Conservation (phyloP, 1,140 invertebrate species). For the Drosophila sp. region DNA sequence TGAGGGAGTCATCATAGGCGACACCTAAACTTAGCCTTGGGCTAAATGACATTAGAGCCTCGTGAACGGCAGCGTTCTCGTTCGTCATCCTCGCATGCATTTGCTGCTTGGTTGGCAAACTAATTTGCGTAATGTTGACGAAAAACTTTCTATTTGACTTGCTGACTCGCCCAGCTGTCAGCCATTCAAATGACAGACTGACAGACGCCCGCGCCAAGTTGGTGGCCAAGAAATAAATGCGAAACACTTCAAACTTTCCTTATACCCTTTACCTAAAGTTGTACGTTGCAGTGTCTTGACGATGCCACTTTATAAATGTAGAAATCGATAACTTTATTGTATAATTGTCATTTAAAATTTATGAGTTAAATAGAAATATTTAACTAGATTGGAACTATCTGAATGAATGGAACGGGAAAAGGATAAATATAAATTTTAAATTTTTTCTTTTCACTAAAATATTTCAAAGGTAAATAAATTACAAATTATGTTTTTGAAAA, state of each 20-base stretch:
- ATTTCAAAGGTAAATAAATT: too few species aligned
- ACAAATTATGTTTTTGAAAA: too few species aligned
- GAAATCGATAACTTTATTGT: too few species aligned
- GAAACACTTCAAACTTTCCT: conserved; percentile 57
- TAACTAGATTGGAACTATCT: too few species aligned
- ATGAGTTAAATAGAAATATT: too few species aligned
- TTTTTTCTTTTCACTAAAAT: too few species aligned
- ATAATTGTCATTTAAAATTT: too few species aligned
- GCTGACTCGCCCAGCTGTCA: conserved; percentile 47
- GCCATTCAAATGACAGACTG: conserved; percentile 11
- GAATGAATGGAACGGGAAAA: too few species aligned
- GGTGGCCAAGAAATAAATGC: conserved; percentile 41
- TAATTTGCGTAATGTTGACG: conserved; percentile 81
- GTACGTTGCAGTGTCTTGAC: not conserved
- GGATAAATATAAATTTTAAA: too few species aligned
- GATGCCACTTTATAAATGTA: not conserved
- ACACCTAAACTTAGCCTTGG: conserved; percentile 26
- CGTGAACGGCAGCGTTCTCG: conserved; percentile 7
- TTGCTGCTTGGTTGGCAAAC: conserved; percentile 73
- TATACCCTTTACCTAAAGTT: conserved; percentile 28
- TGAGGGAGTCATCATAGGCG: conserved; percentile 5
- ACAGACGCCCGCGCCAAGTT: conserved; percentile 13
- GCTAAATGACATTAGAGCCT: conserved; percentile 33
- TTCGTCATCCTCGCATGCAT: conserved; percentile 52
- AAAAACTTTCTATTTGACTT: conserved; percentile 80